Evolutionary conservation across 1,140 invertebrate species (phyloP).

Genomic region (Phthorimaea operculella): DNA sequence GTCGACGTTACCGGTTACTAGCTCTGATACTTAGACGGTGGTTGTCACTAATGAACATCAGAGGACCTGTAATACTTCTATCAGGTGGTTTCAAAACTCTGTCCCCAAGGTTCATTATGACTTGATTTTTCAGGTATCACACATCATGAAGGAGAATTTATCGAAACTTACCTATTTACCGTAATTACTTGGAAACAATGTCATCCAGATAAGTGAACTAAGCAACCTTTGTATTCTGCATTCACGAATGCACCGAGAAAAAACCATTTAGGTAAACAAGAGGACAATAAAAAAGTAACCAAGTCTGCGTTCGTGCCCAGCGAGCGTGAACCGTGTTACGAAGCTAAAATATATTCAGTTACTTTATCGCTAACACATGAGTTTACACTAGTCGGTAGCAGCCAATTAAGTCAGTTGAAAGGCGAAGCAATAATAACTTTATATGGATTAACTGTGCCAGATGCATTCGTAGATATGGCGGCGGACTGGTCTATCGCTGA

Average conservation of each 20-base stretch:
- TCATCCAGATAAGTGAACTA: neutral
- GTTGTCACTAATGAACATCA: too few species aligned
- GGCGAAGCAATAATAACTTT: constrained; percentile 45
- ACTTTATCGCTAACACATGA: constrained; percentile 39
- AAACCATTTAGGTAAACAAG: constrained; percentile 32
- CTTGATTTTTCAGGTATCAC: too few species aligned
- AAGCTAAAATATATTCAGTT: constrained; percentile 39
- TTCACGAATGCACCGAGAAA: neutral
- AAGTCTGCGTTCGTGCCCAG: constrained; percentile 30
- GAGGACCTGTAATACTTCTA: too few species aligned
- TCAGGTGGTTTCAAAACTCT: too few species aligned
- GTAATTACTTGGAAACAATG: neutral
- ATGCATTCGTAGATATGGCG: constrained; percentile 40
- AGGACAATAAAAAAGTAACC: constrained; percentile 36
- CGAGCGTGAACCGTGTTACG: constrained; percentile 37
- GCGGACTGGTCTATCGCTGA: constrained; percentile 25
- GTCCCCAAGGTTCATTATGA: too few species aligned
- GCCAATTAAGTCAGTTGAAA: constrained; percentile 44
- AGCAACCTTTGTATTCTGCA: neutral
- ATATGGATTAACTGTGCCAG: constrained; percentile 49
- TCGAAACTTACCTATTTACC: too few species aligned
- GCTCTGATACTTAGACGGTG: too few species aligned
- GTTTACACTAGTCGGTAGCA: constrained; percentile 41
- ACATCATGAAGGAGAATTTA: too few species aligned
- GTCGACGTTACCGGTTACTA: too few species aligned